A percentile compares a stretch with the other conserved stretches of the same genome.
Evolutionary conservation across 2,888 invertebrate species (phyloP).

Genomic region (Acanthosepion esculentum): DNA sequence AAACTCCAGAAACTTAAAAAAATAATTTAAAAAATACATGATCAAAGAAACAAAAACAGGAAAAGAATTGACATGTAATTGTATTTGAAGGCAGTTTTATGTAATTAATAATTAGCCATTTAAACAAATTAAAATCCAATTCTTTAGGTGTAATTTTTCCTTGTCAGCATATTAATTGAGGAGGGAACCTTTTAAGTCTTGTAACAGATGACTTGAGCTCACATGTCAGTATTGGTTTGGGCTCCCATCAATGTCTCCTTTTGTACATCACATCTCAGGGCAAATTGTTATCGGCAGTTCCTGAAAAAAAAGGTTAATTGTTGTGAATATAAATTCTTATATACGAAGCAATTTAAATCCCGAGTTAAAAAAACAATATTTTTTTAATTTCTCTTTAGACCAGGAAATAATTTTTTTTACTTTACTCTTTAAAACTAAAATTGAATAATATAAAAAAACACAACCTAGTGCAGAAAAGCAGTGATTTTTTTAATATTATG

Average conservation of each 20-base stretch:
- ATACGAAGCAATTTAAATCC: background rate
- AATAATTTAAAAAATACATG: background rate
- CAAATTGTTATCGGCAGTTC: background rate
- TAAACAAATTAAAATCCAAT: constrained; percentile 4
- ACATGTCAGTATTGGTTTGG: background rate
- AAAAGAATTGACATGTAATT: background rate
- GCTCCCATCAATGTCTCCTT: background rate
- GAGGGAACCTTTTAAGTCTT: background rate
- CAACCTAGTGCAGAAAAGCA: no score
- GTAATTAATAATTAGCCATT: constrained; percentile 1
- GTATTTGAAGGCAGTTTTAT: constrained; percentile 2
- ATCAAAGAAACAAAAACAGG: background rate
- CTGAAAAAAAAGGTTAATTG: background rate
- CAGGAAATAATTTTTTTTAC: background rate
- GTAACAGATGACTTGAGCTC: background rate
- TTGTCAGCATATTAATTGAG: background rate
- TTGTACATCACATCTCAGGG: background rate
- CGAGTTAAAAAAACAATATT: background rate
- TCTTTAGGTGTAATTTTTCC: background rate
- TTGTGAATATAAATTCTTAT: background rate
- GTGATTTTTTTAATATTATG: no score
- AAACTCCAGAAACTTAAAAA: background rate
- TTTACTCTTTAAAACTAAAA: background rate
- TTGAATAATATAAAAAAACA: background rate
- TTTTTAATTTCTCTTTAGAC: background rate